Evolutionary conservation across 53 echinoderm and acorn worm species (phyloP), one percentile per base, ranked within the genome.

Genomic region (Hippasteria phrygiana): DNA sequence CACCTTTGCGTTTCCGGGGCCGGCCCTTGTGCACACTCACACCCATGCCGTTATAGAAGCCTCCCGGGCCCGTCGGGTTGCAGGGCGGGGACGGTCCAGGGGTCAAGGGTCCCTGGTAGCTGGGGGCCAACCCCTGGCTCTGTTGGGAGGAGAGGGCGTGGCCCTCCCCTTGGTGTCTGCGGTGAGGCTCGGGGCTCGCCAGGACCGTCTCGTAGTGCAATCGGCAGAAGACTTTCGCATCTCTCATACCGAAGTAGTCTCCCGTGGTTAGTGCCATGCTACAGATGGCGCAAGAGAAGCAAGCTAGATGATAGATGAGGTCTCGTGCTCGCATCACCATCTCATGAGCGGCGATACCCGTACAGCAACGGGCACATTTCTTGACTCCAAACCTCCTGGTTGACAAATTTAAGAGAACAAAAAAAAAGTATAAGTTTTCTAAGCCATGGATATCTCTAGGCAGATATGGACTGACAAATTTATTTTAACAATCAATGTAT

Each of bases 281-380:
- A 88, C 98, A 98, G 18, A 74, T 86, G 13, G 91, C 88, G 54
- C 98, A 98, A 37, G 94, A 94, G 88, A 98, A 98, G 73, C 98
- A 98, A 40, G 88, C 47, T 16, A 95, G 93, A 54, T 98, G 98
- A 66, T 92, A 98, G 73, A 98, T 94, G 17, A 96, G 83, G 26
- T 94, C 94, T 9, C 95, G 92, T 20, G 98, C 98, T 12, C 98
- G 73, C 98, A 98, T 98, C 31, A 98, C 98, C 93, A 98, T 92
- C 88, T 98, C 98, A 56, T 92, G 92, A 1, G 98, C 92, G 8
- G 94, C 91, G 62, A 98, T 98, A 37, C 94, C 95, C 41, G 90
- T 42, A 35, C 94, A 88, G 84, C 98, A 98, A 0, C 98, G 94
- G 67, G 89, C 94, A 73, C 98, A 98, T 71, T 91, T 89, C 88